Evolutionary conservation across 1,140 invertebrate species (phyloP).

Genomic region (Neoseiulus cucumeris): DNA sequence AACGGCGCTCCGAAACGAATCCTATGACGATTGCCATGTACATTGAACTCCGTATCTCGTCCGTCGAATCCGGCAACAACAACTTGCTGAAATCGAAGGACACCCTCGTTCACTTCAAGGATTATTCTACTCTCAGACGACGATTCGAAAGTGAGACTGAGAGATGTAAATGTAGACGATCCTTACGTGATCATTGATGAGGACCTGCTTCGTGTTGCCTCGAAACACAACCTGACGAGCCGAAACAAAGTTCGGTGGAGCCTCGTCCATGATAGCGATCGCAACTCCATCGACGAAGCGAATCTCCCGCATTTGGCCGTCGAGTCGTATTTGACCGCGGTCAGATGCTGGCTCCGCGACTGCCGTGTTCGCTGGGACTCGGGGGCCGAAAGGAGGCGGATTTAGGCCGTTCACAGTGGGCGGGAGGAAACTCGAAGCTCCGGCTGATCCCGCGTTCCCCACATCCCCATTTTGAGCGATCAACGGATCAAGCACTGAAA

Average conservation of each 20-base stretch:
- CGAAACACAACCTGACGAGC: neutral
- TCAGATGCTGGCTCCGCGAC: neutral
- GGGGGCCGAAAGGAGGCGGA: too few relatives aligned
- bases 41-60: slow-evolving; percentile 25
- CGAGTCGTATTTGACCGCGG: neutral
- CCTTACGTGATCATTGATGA: slow-evolving; percentile 4
- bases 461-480: too few relatives aligned
- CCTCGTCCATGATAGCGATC: neutral
- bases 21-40: slow-evolving; percentile 33
- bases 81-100: slow-evolving; percentile 14
- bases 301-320: neutral
- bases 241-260: neutral
- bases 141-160: neutral
- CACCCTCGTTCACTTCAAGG: neutral
- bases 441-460: too few relatives aligned
- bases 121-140: too few relatives aligned
- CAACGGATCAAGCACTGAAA: too few relatives aligned
- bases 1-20: slow-evolving; percentile 77
- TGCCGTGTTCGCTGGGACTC: neutral
- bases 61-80: slow-evolving; percentile 19
- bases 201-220: neutral
- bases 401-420: too few relatives aligned
- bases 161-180: neutral
- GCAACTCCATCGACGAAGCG: neutral
- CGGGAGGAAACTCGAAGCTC: too few relatives aligned